Evolutionary conservation across 2,797 vertebrate genomes (phyloP).

Genomic region (Sebastiscus tertius): DNA sequence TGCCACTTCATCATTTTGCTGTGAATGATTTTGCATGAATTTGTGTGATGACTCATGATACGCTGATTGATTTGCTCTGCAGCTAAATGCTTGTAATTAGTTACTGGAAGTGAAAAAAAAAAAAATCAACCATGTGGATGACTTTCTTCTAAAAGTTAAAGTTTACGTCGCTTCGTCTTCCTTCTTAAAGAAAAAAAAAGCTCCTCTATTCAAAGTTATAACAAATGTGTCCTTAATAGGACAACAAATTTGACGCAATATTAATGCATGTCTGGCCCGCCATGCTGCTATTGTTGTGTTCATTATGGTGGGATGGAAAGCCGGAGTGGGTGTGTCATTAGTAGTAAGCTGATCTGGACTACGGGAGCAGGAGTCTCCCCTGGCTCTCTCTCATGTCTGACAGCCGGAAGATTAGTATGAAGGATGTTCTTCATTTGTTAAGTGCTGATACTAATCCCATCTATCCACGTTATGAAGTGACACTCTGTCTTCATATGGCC

Average conservation of each 20-base stretch:
- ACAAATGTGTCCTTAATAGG: not conserved
- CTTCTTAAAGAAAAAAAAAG: not conserved
- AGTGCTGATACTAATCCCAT: conserved; percentile 75
- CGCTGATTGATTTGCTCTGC: conserved; percentile 71
- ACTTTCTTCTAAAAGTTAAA: conserved; percentile 46
- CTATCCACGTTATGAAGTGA: conserved; percentile 68
- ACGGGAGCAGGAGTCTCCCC: conserved; percentile 44
- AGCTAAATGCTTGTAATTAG: conserved; percentile 74
- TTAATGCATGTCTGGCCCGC: conserved; percentile 4
- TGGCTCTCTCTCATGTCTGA: conserved; percentile 59
- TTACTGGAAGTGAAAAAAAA: conserved; percentile 29
- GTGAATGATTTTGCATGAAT: conserved; percentile 82
- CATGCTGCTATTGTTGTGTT: conserved; percentile 33
- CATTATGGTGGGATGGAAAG: conserved; percentile 40
- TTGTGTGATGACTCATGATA: conserved; percentile 72
- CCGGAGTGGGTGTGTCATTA: conserved; percentile 65
- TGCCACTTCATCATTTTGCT: conserved; percentile 68
- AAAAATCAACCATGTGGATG: conserved; percentile 42
- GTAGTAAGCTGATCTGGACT: conserved; percentile 62
- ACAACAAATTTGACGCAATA: not conserved
- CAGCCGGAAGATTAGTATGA: conserved; percentile 73
- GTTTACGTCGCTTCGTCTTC: not conserved
- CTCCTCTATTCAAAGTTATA: not conserved
- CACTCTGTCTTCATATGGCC: conserved; percentile 57
- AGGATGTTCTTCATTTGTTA: conserved; percentile 79